Evolutionary conservation across 2,113 vertebrate species (phyloP).

Genomic region (Anguilla rostrata): DNA sequence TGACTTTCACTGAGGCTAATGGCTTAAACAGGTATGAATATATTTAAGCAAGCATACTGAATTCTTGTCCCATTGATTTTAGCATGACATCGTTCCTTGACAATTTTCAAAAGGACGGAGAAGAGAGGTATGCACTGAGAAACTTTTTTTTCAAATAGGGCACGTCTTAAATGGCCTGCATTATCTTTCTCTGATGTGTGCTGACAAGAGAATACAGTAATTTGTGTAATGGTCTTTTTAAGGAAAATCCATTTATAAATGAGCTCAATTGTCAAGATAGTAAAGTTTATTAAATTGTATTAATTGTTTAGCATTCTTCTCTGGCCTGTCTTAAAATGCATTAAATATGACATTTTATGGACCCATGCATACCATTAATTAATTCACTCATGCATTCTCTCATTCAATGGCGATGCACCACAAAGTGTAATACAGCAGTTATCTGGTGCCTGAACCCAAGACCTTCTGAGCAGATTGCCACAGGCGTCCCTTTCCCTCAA

Average conservation of each 20-base stretch:
- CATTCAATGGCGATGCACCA: neutral
- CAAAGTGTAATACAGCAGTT: neutral
- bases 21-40: neutral
- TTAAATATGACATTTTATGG: neutral
- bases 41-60: constrained; percentile 15
- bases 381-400: neutral
- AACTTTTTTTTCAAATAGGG: constrained; percentile 17
- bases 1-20: constrained; percentile 18
- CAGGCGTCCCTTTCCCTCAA: neutral
- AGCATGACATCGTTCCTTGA: constrained; percentile 10
- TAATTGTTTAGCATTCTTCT: neutral
- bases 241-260: neutral
- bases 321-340: neutral
- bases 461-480: neutral
- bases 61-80: constrained; percentile 17
- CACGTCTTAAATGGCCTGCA: neutral
- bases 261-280: neutral
- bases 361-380: neutral
- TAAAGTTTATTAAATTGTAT: neutral
- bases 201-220: neutral
- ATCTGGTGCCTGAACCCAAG: neutral
- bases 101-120: constrained; percentile 14
- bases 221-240: neutral
- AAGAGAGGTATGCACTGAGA: constrained; percentile 31
- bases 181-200: neutral